These are phyloP conservation scores for Macrophya alboannulata DNA, from an alignment of 2,888 invertebrate species.

Conservation along the genomic window DNA sequence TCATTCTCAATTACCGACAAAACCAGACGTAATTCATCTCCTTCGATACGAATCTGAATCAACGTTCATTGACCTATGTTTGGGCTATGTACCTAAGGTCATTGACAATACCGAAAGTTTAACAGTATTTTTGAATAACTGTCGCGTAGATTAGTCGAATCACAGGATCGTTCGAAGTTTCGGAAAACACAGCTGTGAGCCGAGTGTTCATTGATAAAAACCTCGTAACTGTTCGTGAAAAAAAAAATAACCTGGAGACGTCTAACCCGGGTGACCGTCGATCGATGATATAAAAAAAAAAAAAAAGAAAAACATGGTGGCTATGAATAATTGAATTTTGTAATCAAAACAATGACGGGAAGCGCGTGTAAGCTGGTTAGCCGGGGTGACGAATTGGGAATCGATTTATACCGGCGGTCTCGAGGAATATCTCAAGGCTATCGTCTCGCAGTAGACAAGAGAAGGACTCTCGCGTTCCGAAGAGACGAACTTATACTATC, in stretches of 20 bases:
- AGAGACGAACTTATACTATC: slow-evolving; percentile 9
- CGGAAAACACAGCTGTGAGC: background rate
- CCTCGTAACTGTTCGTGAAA: background rate
- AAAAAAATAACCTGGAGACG: background rate
- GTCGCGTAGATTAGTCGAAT: background rate
- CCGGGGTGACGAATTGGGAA: slow-evolving; percentile 54
- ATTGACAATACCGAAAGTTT: background rate
- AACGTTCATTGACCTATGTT: slow-evolving; percentile 9
- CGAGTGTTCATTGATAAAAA: slow-evolving; percentile 30
- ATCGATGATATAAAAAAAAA: background rate
- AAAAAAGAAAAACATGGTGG: slow-evolving; percentile 1
- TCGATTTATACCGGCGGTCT: slow-evolving; percentile 50
- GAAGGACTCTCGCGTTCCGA: background rate
- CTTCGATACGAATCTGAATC: background rate
- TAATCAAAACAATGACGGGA: slow-evolving; percentile 56
- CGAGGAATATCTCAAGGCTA: slow-evolving; percentile 42
- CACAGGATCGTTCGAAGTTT: background rate
- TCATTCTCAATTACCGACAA: slow-evolving; percentile 12
- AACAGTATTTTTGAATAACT: background rate
- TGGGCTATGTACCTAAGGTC: slow-evolving; percentile 6
- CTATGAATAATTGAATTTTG: slow-evolving; percentile 56
- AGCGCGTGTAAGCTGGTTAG: slow-evolving; percentile 57
- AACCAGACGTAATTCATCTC: background rate
- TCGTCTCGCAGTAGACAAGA: background rate
- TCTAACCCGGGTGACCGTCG: slow-evolving; percentile 32